Evolutionary conservation across 2,888 invertebrate genomes (phyloP).

Genomic region (Boloria selene): DNA sequence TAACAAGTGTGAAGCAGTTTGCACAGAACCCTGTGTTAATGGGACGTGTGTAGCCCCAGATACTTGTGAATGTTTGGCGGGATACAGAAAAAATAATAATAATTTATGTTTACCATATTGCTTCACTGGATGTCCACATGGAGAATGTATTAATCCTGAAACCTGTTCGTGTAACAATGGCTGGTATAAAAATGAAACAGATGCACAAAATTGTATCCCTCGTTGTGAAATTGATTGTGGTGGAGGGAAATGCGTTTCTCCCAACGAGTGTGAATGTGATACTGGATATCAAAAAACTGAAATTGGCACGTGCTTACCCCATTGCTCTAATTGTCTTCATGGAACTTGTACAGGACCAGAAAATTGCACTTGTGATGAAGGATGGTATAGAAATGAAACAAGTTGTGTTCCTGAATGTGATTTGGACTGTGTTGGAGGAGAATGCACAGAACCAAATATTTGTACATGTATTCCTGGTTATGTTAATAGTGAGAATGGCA

Average conservation of each 20-base stretch:
- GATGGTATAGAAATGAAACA: conserved; percentile 39
- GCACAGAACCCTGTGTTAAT: conserved; percentile 72
- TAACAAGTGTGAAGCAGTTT: conserved; percentile 54
- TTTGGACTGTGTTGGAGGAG: conserved; percentile 63
- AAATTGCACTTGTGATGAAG: conserved; percentile 43
- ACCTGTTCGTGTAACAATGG: conserved; percentile 45
- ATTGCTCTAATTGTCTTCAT: conserved; percentile 43
- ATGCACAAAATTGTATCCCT: conserved; percentile 7
- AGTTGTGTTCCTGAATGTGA: conserved; percentile 58
- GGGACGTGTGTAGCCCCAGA: conserved; percentile 75
- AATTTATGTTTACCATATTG: conserved; percentile 50
- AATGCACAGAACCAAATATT: conserved; percentile 57
- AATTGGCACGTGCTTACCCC: conserved; percentile 37
- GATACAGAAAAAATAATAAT: conserved; percentile 52
- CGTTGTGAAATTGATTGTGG: conserved; percentile 36
- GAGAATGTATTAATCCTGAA: conserved; percentile 47
- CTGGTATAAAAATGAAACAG: conserved; percentile 28
- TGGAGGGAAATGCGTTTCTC: conserved; percentile 71
- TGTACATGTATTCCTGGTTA: conserved; percentile 57
- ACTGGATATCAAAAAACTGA: conserved; percentile 43
- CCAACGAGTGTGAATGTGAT: conserved; percentile 67
- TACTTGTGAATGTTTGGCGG: conserved; percentile 67
- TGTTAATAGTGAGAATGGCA: conserved; percentile 20
- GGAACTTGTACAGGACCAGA: conserved; percentile 46
- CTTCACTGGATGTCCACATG: conserved; percentile 47